Evolutionary conservation across 1,140 invertebrate species (phyloP).

Genomic region (Sitobion miscanthi): DNA sequence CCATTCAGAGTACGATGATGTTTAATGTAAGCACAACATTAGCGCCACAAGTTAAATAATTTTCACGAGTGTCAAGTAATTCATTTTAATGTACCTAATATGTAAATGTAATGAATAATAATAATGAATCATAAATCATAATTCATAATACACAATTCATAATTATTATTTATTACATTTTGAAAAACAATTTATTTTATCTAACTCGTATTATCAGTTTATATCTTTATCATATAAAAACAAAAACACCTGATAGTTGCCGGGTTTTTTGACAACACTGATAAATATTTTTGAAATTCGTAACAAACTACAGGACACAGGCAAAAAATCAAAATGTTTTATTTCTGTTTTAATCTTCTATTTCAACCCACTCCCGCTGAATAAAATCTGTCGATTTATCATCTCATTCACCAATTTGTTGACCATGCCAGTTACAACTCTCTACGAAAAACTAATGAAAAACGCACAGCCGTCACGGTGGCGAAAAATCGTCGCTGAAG

Average conservation of each 20-base stretch:
- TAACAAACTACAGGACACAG: background rate
- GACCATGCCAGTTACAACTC: background rate
- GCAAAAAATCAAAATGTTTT: background rate
- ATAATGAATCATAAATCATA: background rate
- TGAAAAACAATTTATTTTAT: background rate
- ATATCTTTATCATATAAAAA: no score
- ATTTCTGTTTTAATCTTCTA: background rate
- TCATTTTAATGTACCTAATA: background rate
- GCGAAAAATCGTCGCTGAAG: conserved; percentile 64
- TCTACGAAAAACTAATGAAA: conserved; percentile 31
- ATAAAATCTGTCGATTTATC: background rate
- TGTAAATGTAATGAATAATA: background rate
- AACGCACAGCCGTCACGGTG: conserved; percentile 59
- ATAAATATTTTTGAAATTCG: background rate
- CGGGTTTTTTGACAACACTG: background rate
- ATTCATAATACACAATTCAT: background rate
- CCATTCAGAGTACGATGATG: background rate
- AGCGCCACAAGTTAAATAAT: background rate
- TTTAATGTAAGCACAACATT: background rate
- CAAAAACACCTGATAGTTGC: background rate
- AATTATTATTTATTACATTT: background rate
- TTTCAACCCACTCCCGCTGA: background rate
- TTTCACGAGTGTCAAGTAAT: background rate
- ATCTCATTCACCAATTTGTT: background rate
- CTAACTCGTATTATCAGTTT: no score